Conservation (phyloP, 1,140 invertebrate species). For the Battus philenor region DNA sequence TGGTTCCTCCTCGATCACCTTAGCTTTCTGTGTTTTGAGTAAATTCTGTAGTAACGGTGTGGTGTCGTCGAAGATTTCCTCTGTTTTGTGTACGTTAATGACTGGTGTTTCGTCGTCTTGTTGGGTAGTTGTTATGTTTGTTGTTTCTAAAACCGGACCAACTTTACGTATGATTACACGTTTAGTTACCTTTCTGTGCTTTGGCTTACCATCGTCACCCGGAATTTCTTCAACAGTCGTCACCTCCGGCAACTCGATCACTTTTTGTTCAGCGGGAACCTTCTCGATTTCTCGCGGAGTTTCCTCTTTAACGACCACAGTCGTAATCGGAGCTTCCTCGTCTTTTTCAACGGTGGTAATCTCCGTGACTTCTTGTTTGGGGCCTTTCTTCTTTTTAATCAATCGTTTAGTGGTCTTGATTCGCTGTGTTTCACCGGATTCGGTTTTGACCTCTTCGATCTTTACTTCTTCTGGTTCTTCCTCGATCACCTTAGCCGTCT, state of each 20-base stretch:
- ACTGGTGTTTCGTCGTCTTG: conserved; percentile 36
- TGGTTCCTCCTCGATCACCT: conserved; percentile 17
- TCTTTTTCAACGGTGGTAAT: conserved; percentile 18
- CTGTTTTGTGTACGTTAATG: conserved; percentile 32
- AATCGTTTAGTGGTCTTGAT: conserved; percentile 16
- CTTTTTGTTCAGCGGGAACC: conserved; percentile 18
- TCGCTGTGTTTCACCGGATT: conserved; percentile 8
- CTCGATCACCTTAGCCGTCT: conserved; percentile 14
- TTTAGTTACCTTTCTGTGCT: conserved; percentile 55
- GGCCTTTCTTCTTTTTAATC: conserved; percentile 12
- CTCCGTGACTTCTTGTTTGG: conserved; percentile 10
- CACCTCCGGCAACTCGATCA: conserved; percentile 36
- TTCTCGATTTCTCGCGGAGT: neutral
- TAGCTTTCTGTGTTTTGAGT: conserved; percentile 6
- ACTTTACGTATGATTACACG: conserved; percentile 47
- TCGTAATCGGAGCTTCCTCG: conserved; percentile 26
- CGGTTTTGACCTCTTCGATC: conserved; percentile 8
- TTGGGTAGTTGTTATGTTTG: conserved; percentile 40
- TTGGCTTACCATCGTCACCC: conserved; percentile 36
- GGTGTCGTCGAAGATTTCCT: conserved; percentile 35
- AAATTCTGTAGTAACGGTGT: conserved; percentile 17
- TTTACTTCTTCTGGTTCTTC: conserved; percentile 19
- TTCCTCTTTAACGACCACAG: conserved; percentile 30
- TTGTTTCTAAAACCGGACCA: conserved; percentile 45
- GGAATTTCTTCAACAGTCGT: conserved; percentile 30